Evolutionary conservation across 2,888 invertebrate genomes (phyloP).

Genomic region (Napeogenes inachia): DNA sequence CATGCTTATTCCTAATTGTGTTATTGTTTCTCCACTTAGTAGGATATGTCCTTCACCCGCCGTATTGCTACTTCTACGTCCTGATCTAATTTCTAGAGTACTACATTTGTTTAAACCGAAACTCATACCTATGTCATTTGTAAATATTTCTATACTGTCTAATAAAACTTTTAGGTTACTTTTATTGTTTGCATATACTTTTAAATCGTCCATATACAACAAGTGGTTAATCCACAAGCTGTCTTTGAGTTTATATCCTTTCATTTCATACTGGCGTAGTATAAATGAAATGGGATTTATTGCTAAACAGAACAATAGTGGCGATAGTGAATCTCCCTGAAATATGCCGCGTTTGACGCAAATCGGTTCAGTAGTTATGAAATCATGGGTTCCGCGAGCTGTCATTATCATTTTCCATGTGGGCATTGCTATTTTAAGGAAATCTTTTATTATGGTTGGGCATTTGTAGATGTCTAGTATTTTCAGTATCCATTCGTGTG

Average conservation of each 20-base stretch:
- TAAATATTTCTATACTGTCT: slow-evolving; percentile 24
- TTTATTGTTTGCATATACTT: slow-evolving; percentile 26
- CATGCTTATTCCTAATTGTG: not conserved
- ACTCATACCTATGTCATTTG: slow-evolving; percentile 20
- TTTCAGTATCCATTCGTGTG: slow-evolving; percentile 4
- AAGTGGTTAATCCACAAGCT: slow-evolving; percentile 21
- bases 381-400: slow-evolving; percentile 8
- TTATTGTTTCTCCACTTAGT: slow-evolving; percentile 20
- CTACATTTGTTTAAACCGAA: slow-evolving; percentile 26
- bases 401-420: slow-evolving; percentile 21
- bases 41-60: slow-evolving; percentile 20
- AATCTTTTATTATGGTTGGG: slow-evolving; percentile 1
- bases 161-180: slow-evolving; percentile 17
- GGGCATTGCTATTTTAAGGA: slow-evolving; percentile 10
- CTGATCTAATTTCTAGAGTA: slow-evolving; percentile 15
- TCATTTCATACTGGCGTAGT: slow-evolving; percentile 22
- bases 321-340: slow-evolving; percentile 20
- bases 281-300: slow-evolving; percentile 27
- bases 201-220: slow-evolving; percentile 30
- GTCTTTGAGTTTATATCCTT: slow-evolving; percentile 27
- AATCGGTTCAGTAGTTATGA: slow-evolving; percentile 19
- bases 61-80: slow-evolving; percentile 1
- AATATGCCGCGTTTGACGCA: slow-evolving; percentile 19
- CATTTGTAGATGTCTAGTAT: slow-evolving; percentile 16
- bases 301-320: slow-evolving; percentile 25